Percentiles rank a stretch among this genome's conserved stretches.
These are phyloP conservation scores for Arrhopalites spinosus DNA, from an alignment of 2,888 invertebrate species.

Conservation along the genomic window DNA sequence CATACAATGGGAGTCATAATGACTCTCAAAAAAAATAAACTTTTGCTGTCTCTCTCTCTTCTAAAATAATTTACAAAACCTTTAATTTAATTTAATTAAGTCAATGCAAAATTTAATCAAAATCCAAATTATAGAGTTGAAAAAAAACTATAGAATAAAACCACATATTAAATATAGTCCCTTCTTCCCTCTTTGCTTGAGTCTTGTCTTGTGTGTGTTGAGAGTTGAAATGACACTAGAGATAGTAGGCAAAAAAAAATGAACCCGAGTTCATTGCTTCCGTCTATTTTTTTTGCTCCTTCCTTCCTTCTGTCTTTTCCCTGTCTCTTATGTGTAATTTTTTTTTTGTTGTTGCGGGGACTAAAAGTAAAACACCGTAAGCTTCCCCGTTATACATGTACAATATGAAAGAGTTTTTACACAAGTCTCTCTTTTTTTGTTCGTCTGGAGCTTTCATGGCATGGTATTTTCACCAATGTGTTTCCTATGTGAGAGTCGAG, in stretches of 20 bases:
- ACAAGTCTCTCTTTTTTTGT: background rate
- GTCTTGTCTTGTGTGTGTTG: too few relatives aligned
- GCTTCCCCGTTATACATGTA: background rate
- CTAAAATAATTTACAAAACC: too few relatives aligned
- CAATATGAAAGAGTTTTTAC: background rate
- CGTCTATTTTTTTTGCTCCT: background rate
- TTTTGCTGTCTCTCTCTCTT: too few relatives aligned
- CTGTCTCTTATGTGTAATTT: background rate
- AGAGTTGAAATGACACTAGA: background rate
- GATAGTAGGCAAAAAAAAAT: background rate
- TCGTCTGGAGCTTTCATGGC: background rate
- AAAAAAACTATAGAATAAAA: too few relatives aligned
- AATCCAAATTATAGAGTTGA: too few relatives aligned
- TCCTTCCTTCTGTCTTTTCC: too few relatives aligned
- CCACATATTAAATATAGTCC: too few relatives aligned
- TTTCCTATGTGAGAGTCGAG: background rate
- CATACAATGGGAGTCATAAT: too few relatives aligned
- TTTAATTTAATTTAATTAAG: too few relatives aligned
- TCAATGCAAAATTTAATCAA: too few relatives aligned
- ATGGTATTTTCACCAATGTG: background rate
- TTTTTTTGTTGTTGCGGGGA: background rate
- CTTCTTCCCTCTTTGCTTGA: too few relatives aligned
- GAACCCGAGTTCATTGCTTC: conserved; percentile 6
- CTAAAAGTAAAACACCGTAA: background rate
- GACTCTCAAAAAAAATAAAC: too few relatives aligned